Evolutionary conservation across 2,888 invertebrate species (phyloP).

Genomic region (Boloria selene): DNA sequence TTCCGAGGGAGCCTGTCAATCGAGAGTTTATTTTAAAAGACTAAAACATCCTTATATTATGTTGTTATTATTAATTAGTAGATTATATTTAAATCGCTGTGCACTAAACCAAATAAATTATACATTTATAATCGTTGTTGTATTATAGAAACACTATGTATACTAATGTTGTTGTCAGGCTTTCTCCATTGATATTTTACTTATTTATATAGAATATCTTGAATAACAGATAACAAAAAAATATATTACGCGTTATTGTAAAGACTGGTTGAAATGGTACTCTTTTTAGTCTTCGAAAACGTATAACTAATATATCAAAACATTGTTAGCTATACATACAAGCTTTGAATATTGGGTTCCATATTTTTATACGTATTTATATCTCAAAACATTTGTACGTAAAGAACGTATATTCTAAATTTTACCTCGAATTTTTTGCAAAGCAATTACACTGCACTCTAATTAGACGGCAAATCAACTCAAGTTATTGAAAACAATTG

Average conservation of each 20-base stretch:
- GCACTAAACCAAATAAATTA: constrained; percentile 75
- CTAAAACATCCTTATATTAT: constrained; percentile 42
- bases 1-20: constrained; percentile 64
- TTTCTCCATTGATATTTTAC: constrained; percentile 51
- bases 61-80: constrained; percentile 47
- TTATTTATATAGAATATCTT: constrained; percentile 38
- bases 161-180: constrained; percentile 58
- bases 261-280: constrained; percentile 41
- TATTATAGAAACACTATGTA: constrained; percentile 25
- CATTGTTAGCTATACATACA: constrained; percentile 13
- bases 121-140: constrained; percentile 41
- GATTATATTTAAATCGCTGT: constrained; percentile 64
- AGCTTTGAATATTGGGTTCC: constrained; percentile 5
- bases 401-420: constrained; percentile 6
- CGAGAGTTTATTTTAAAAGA: constrained; percentile 45
- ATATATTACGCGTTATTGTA: constrained; percentile 42
- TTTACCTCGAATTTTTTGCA: constrained; percentile 3
- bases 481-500: not conserved
- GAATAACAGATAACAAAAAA: constrained; percentile 41
- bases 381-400: constrained; percentile 6
- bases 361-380: constrained; percentile 21
- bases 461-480: not conserved
- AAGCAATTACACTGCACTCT: not conserved
- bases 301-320: constrained; percentile 20
- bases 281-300: constrained; percentile 29